Base-by-base conservation (phyloP, 2,888 invertebrate species). In the Acrobasis suavella region DNA sequence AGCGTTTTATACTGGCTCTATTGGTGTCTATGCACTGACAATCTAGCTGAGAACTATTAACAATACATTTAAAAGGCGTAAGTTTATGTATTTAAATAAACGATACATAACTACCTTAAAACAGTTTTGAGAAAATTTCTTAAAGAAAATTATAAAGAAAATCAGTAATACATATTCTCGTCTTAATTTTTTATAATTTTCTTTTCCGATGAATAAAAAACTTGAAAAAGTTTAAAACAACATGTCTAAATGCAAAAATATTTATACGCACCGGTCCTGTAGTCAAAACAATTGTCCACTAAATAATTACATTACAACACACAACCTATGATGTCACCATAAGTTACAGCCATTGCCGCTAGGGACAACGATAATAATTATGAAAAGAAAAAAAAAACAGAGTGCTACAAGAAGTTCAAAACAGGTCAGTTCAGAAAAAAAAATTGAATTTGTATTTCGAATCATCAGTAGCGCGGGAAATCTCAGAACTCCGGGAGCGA, bases 391-490 rank as follows among this genome's bases (percentile, higher is more conserved):
- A 17, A 17, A 46, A 46, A 39, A 15, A n/a, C 12, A 55, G 16
- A 12, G 0, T 55, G 55, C 14, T 46, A 17, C n/a, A n/a, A n/a
- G n/a, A 12, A 42, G 14, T 42, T 51, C 9, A 14, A 7, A 32
- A 32, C 10, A 32, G 5, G 16, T 1, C 14, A 38, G 14, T 7
- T 2, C 1, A 60, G 22, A 17, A 17, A 54, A 54, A 39, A 10
- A 22, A 22, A 39, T 9, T 16, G 0, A 42, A 16, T 52, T 60
- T 42, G 10, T 55, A 46, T 22, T 54, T 54, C 32, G 39, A 61
- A 46, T 54, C 2, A 37, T 49, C 62, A 66, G 65, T 58, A 51
- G 71, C 72, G 74, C 67, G 69, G 66, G 68, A 65, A 65, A 61
- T 65, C 39, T n/a, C 15, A 15, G n/a, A 39, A 14, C 51, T 46